These are phyloP conservation scores for Calameuta filiformis DNA, from an alignment of 2,888 invertebrate species.

Conservation along the genomic window DNA sequence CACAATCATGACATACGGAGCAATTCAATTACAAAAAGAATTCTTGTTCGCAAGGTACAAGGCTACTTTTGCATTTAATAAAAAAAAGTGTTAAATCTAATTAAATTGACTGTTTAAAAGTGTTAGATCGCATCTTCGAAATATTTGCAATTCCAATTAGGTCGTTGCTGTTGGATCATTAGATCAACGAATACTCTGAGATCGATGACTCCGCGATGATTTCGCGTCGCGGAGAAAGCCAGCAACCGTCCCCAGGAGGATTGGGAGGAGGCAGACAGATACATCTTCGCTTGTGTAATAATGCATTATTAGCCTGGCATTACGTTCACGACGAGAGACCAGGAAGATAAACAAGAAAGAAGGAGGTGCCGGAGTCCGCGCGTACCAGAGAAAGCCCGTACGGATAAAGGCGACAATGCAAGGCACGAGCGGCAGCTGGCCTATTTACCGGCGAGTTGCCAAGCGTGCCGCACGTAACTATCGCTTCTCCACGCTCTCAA, in stretches of 20 bases:
- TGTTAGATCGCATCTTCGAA: background rate
- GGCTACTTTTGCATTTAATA: background rate
- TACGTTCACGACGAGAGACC: background rate
- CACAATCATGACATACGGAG: slow-evolving; percentile 1
- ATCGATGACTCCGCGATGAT: background rate
- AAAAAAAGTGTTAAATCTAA: background rate
- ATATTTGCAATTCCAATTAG: background rate
- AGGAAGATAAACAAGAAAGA: background rate
- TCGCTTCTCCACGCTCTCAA: background rate
- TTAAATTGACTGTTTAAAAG: background rate
- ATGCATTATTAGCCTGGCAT: background rate
- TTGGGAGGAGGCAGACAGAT: background rate
- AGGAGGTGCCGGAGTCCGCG: background rate
- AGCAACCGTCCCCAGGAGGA: background rate
- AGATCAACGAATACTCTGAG: background rate
- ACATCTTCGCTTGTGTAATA: background rate
- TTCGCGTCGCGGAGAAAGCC: background rate
- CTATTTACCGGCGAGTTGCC: slow-evolving; percentile 24
- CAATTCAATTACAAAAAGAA: background rate
- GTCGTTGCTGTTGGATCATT: background rate
- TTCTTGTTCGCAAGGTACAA: background rate
- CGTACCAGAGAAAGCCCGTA: background rate
- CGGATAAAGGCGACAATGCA: background rate
- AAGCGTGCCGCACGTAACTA: slow-evolving; percentile 26
- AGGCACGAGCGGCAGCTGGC: slow-evolving; percentile 14